Evolutionary conservation across 2,888 invertebrate species (phyloP), one percentile per base, ranked within the genome.

Genomic region (Pteria penguin): DNA sequence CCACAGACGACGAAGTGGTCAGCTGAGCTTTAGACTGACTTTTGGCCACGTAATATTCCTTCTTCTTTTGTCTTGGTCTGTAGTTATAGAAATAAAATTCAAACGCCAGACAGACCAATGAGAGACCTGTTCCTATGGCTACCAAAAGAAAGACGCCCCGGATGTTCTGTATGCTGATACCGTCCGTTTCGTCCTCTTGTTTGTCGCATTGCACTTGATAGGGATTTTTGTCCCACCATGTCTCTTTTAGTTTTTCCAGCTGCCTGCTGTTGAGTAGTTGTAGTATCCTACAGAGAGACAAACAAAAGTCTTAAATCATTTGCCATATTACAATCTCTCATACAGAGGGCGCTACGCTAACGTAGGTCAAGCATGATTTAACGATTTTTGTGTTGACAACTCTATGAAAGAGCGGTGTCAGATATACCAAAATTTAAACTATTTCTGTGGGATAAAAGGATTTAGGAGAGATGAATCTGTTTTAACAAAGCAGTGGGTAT

Each of bases 141-240:
- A 99, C 98, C 0, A 99, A 98, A 70, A 99, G 97, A 91, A 99
- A 99, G 0, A 99, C 98, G 0, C 98, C 98, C 81, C 94, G 98
- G 84, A 99, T 99, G 91, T 99, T 99, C 90, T 97, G 96, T 78
- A 99, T 98, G 77, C 97, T 98, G 89, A 99, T 99, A 65, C 99
- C 99, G 90, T 98, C 98, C 2, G 96, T 96, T 90, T 98, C 97
- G 89, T 97, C 97, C 90, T 97, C 96, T 84, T 96, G 96, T 85
- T 96, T 96, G 87, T 97, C 97, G 72, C 93, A 93, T 78, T 94
- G 94, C 45, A 83, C 80, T 76, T 94, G 95, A 5, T 95, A 0
- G 95, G 95, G 88, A 82, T 96, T 95, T 80, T 95, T 95, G 86
- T 95, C 96, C 99, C 99, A 99, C 99, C 99, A 99, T 86, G 94